phyloP scores from a whole-genome alignment of 1,140 invertebrate species.

The Anastrepha obliqua region DNA sequence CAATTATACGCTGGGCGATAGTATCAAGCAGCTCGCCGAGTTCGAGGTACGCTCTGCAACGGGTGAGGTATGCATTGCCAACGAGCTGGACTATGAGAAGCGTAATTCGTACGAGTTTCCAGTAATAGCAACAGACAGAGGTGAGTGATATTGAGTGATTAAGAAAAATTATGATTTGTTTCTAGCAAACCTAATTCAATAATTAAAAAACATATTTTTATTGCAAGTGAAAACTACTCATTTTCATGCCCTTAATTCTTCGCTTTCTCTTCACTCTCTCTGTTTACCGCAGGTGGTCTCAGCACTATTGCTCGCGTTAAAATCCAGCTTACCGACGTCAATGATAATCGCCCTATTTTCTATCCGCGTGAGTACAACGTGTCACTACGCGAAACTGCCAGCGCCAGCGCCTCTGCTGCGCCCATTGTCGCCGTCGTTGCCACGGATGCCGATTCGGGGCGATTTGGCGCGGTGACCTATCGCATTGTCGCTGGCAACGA shows the following conservation, averaged over 20 bases:
- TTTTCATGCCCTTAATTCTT: conserved; percentile 8
- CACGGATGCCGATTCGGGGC: conserved; percentile 89
- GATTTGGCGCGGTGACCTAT: conserved; percentile 88
- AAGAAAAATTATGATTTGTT: neutral
- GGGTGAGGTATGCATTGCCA: conserved; percentile 92
- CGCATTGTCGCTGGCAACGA: conserved; percentile 88
- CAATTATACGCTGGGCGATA: conserved; percentile 91
- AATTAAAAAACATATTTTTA: neutral
- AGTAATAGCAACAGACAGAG: conserved; percentile 94
- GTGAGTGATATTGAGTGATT: conserved; percentile 76
- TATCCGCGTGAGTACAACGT: conserved; percentile 91
- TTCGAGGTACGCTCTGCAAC: conserved; percentile 87
- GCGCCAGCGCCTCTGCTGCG: conserved; percentile 75
- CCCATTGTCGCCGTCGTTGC: conserved; percentile 88
- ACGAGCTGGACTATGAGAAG: conserved; percentile 90
- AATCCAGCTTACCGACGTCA: conserved; percentile 92
- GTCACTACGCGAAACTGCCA: conserved; percentile 82
- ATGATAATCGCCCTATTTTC: conserved; percentile 94
- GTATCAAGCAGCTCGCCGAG: conserved; percentile 80
- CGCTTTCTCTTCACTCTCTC: conserved; percentile 57
- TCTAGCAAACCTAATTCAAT: neutral
- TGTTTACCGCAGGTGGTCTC: conserved; percentile 83
- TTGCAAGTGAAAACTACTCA: neutral
- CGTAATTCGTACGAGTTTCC: conserved; percentile 91
- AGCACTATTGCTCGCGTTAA: conserved; percentile 94